These are phyloP conservation scores for Tetranychus cinnabarinus DNA, from an alignment of 1,140 invertebrate species.

Conservation along the genomic window DNA sequence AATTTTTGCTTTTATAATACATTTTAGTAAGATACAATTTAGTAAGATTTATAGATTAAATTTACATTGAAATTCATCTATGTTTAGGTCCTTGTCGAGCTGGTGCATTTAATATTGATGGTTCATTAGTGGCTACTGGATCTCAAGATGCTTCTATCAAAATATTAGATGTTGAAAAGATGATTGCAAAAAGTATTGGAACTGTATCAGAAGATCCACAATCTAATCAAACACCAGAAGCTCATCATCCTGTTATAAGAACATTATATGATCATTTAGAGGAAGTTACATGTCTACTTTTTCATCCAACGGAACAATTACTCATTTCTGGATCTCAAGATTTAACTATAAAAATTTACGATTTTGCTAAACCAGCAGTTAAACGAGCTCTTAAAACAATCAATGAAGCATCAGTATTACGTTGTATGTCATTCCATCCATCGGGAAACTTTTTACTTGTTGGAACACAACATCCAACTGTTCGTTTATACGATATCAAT, in stretches of 20 bases:
- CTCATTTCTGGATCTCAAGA: slow-evolving; percentile 80
- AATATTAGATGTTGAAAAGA: slow-evolving; percentile 90
- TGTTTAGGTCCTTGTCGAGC: slow-evolving; percentile 45
- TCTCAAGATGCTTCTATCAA: slow-evolving; percentile 96
- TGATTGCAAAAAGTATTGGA: slow-evolving; percentile 57
- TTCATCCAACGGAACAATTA: slow-evolving; percentile 79
- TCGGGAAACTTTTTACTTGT: slow-evolving; percentile 80
- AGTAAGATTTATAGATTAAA: too few species aligned
- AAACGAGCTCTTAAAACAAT: slow-evolving; percentile 92
- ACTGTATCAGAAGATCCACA: neutral
- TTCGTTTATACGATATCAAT: slow-evolving; percentile 80
- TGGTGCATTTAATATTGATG: slow-evolving; percentile 79
- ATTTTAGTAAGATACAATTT: too few species aligned
- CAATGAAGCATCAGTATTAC: slow-evolving; percentile 65
- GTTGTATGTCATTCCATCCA: slow-evolving; percentile 78
- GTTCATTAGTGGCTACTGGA: slow-evolving; percentile 82
- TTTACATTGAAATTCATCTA: too few species aligned
- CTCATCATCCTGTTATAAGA: slow-evolving; percentile 77
- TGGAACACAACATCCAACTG: slow-evolving; percentile 65
- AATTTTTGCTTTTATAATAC: too few species aligned
- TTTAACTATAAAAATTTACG: slow-evolving; percentile 83
- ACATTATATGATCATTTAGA: slow-evolving; percentile 96
- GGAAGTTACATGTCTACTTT: slow-evolving; percentile 87
- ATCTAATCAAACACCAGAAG: slow-evolving; percentile 4
- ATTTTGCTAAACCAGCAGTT: slow-evolving; percentile 89